Conservation (phyloP, 2,888 invertebrate genomes). For the Metallyticus violacea region DNA sequence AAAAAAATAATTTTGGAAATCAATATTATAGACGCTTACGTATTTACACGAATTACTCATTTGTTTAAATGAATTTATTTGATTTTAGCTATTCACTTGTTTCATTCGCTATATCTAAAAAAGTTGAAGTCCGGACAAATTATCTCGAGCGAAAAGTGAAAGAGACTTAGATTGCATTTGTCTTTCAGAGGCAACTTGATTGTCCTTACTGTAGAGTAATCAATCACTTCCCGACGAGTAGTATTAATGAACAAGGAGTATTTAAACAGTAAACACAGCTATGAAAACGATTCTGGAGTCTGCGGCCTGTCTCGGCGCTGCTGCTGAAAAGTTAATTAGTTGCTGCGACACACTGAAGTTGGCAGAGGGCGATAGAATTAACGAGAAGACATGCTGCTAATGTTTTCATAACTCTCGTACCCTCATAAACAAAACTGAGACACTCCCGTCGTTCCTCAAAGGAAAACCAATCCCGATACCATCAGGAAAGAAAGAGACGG, state of each 20-base stretch:
- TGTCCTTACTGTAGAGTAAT: not conserved
- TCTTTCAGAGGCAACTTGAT: not conserved
- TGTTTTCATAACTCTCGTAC: conserved; percentile 9
- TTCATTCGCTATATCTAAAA: too few relatives aligned
- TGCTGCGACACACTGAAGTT: not conserved
- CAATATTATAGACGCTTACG: too few relatives aligned
- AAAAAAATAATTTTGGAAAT: too few relatives aligned
- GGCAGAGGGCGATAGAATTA: conserved; percentile 1
- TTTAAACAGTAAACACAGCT: not conserved
- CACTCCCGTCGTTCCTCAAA: not conserved
- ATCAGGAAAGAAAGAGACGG: not conserved
- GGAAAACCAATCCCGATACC: not conserved
- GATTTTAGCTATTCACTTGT: too few relatives aligned
- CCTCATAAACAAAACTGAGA: not conserved
- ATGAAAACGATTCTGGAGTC: not conserved
- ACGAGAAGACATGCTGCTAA: not conserved
- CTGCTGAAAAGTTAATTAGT: not conserved
- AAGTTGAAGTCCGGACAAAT: too few relatives aligned
- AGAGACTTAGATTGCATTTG: not conserved
- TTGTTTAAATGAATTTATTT: too few relatives aligned
- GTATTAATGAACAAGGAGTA: not conserved
- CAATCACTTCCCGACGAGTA: not conserved
- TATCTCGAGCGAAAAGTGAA: not conserved
- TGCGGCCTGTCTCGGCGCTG: not conserved
- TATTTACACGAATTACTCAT: too few relatives aligned